Evolutionary conservation across 2,797 vertebrate genomes (phyloP).

Genomic region (Xenops minutus): DNA sequence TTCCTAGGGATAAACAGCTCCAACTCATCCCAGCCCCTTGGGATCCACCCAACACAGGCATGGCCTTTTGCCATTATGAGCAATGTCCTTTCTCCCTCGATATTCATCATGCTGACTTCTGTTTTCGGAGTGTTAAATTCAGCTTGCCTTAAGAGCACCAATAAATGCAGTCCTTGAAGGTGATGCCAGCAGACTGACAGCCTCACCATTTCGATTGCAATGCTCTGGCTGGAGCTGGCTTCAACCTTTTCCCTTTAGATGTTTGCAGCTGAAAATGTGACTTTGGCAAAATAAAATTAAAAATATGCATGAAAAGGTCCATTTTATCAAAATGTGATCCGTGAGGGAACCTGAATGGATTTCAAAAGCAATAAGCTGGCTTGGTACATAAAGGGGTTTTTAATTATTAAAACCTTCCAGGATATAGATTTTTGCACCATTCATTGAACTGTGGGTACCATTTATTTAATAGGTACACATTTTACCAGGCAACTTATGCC

Average conservation of each 20-base stretch:
- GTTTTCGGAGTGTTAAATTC: not conserved
- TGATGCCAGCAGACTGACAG: not conserved
- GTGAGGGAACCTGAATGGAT: not conserved
- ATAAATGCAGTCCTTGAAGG: constrained; percentile 16
- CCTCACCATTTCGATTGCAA: not conserved
- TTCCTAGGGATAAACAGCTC: not conserved
- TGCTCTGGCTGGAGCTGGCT: not conserved
- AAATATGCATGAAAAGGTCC: constrained; percentile 4
- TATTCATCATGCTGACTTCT: not conserved
- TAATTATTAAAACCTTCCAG: constrained; percentile 48
- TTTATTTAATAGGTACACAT: constrained; percentile 56
- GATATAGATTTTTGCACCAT: constrained; percentile 38
- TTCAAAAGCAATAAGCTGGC: constrained; percentile 33
- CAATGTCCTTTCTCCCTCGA: not conserved
- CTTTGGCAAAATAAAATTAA: constrained; percentile 15
- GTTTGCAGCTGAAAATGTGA: not conserved
- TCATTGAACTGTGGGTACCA: constrained; percentile 38
- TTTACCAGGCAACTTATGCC: not conserved
- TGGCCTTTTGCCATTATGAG: not conserved
- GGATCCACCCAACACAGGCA: not conserved
- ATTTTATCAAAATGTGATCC: constrained; percentile 31
- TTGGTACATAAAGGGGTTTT: constrained; percentile 16
- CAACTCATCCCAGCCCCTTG: not conserved
- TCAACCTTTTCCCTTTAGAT: not conserved
- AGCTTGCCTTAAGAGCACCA: not conserved